Percentiles rank a stretch among this genome's conserved stretches.
Conservation (phyloP, 2,888 invertebrate species). For the Pseudolycoriella hygida region DNA sequence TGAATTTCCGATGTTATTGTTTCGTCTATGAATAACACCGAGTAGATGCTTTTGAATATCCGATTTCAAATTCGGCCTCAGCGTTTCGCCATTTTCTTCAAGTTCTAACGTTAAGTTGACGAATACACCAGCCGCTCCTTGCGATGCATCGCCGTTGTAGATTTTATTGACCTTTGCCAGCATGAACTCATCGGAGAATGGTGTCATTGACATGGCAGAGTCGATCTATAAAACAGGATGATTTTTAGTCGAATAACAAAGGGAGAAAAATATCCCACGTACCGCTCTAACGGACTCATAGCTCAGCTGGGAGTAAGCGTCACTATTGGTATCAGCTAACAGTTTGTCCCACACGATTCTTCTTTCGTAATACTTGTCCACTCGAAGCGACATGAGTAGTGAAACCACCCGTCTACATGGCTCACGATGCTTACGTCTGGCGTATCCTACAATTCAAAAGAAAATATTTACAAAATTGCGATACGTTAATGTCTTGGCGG, state of each 20-base stretch:
- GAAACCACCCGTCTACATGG: constrained; percentile 64
- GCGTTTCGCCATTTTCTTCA: constrained; percentile 56
- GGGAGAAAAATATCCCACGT: constrained; percentile 26
- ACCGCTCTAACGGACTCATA: constrained; percentile 79
- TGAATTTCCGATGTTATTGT: constrained; percentile 78
- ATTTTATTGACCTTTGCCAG: constrained; percentile 63
- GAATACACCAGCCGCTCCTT: constrained; percentile 56
- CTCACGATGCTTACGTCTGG: constrained; percentile 51
- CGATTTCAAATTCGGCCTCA: constrained; percentile 45
- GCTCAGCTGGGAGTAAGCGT: constrained; percentile 63
- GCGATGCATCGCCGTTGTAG: constrained; percentile 49
- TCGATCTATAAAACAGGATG: constrained; percentile 45
- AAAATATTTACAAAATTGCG: constrained; percentile 4
- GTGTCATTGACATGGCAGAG: constrained; percentile 84
- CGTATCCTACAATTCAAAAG: constrained; percentile 31
- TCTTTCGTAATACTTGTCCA: constrained; percentile 67
- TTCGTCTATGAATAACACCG: constrained; percentile 63
- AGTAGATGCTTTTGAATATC: constrained; percentile 71
- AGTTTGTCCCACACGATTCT: constrained; percentile 61
- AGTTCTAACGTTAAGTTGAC: constrained; percentile 71
- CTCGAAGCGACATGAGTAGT: constrained; percentile 58
- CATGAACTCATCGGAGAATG: constrained; percentile 73
- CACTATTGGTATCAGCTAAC: constrained; percentile 56
- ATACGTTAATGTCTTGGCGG: too few relatives aligned
- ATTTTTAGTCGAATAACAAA: constrained; percentile 1